Evolutionary conservation across 2,113 vertebrate species (phyloP).

Genomic region (Brachypteracias leptosomus): DNA sequence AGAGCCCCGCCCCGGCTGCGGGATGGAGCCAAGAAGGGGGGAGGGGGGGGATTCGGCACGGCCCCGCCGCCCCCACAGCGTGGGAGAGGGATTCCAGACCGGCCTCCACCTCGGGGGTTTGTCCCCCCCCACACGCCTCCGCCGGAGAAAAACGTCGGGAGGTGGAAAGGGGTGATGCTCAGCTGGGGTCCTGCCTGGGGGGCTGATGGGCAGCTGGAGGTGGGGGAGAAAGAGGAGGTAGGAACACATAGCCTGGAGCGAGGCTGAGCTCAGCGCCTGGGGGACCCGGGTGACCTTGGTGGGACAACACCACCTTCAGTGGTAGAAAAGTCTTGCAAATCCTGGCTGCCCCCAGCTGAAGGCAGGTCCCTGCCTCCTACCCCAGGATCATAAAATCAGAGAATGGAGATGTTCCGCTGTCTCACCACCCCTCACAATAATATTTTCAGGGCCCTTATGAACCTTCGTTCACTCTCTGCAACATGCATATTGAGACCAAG

Average conservation of each 20-base stretch:
- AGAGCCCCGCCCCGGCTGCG: background rate
- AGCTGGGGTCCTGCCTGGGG: background rate
- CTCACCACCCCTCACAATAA: background rate
- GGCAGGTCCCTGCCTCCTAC: background rate
- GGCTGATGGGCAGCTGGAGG: background rate
- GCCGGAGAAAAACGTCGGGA: background rate
- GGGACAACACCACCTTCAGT: background rate
- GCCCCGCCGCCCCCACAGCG: background rate
- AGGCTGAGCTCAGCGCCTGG: background rate
- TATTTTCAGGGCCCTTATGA: background rate
- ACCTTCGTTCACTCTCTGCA: background rate
- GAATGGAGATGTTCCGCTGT: background rate
- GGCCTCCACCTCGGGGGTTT: background rate
- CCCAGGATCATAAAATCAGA: too few relatives aligned
- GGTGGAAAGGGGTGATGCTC: background rate
- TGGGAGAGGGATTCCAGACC: background rate
- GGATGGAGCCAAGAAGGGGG: background rate
- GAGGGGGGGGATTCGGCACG: background rate
- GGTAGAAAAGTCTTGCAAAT: background rate
- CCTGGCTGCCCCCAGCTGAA: background rate
- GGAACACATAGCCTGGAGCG: background rate
- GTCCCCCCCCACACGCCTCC: too few relatives aligned
- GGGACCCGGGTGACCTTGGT: background rate
- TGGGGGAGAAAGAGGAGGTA: background rate
- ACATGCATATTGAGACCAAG: rapidly evolving